phyloP scores from a whole-genome alignment of 30 jellyfish, hydroid and myxozoan species.

The Hydractinia echinata region DNA sequence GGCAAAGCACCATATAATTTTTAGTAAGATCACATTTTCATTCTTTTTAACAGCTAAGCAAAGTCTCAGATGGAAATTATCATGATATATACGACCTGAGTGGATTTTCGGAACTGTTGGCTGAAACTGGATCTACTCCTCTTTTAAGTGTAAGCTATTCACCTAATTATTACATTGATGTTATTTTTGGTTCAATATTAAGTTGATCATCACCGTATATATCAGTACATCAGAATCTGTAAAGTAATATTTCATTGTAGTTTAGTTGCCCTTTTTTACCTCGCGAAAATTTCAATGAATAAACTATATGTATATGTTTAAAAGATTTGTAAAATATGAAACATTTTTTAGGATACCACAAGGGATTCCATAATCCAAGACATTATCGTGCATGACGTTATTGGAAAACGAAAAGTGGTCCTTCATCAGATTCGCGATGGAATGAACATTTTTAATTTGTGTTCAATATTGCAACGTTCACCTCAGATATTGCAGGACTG shows the following conservation, averaged over 20 bases:
- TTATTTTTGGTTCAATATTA: no score
- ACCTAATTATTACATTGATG: not conserved
- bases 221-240: not conserved
- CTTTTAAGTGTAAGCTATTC: not conserved
- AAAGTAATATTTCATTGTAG: not conserved
- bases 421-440: slow-evolving; percentile 6
- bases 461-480: not conserved
- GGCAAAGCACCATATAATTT: not conserved
- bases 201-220: no score
- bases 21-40: not conserved
- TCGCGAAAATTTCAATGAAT: no score
- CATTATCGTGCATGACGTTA: slow-evolving; percentile 8
- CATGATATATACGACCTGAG: not conserved
- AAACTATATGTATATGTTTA: no score
- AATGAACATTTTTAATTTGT: not conserved
- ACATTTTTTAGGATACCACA: not conserved
- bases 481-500: not conserved
- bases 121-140: slow-evolving; percentile 6
- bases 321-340: no score
- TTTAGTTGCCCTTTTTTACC: no score
- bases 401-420: not conserved
- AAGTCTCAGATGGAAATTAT: not conserved
- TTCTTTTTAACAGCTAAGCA: not conserved
- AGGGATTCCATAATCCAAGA: not conserved
- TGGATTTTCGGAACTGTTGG: slow-evolving; percentile 4